Percentiles rank a stretch among this genome's conserved stretches.
These are phyloP conservation scores for Theretra japonica DNA, from an alignment of 2,888 invertebrate genomes.

Conservation along the genomic window DNA sequence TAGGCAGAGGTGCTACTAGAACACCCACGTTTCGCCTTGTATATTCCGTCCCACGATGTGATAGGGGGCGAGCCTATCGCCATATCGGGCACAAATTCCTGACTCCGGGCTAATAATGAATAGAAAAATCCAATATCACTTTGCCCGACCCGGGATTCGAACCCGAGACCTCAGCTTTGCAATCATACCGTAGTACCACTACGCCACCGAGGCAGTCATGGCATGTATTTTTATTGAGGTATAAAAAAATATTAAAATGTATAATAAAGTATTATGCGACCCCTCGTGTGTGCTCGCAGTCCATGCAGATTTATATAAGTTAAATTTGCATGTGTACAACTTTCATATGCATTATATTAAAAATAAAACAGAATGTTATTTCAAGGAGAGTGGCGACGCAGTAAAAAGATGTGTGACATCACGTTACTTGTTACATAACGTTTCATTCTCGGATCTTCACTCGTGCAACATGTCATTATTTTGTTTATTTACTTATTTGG, in stretches of 20 bases:
- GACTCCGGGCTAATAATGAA: too few species aligned
- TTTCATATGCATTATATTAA: background rate
- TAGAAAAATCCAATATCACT: too few species aligned
- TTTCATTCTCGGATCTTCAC: background rate
- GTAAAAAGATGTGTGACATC: background rate
- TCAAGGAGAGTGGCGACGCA: slow-evolving; percentile 3
- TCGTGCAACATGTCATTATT: background rate
- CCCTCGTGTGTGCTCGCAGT: background rate
- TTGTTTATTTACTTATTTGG: background rate
- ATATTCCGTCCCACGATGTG: too few species aligned
- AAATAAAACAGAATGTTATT: slow-evolving; percentile 12
- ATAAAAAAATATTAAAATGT: background rate
- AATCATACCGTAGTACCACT: too few species aligned
- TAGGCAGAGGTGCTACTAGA: too few species aligned
- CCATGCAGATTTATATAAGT: slow-evolving; percentile 1
- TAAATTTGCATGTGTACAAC: background rate
- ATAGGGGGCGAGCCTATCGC: too few species aligned
- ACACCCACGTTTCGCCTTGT: too few species aligned
- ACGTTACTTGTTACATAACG: background rate
- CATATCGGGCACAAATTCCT: too few species aligned
- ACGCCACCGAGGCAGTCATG: too few species aligned
- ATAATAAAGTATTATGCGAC: background rate
- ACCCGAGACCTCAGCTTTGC: too few species aligned
- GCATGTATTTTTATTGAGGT: background rate
- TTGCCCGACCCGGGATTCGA: too few species aligned